Conservation (phyloP, 2,797 vertebrate genomes). For the Xenops minutus region DNA sequence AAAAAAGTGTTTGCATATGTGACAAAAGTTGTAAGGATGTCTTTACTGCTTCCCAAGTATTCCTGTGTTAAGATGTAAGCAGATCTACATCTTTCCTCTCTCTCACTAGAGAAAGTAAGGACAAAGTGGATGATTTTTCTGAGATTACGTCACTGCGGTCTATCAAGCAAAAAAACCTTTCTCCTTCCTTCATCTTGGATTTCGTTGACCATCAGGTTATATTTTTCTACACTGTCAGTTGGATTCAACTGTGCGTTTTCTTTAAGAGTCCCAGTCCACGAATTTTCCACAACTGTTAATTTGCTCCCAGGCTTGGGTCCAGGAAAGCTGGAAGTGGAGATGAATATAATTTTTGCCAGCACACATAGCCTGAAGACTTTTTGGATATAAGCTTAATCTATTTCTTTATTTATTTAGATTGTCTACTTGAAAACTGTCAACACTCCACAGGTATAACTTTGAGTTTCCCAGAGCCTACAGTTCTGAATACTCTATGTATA, state of each 20-base stretch:
- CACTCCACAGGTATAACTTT: background rate
- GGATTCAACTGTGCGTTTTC: background rate
- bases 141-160: background rate
- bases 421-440: background rate
- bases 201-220: background rate
- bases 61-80: background rate
- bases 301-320: background rate
- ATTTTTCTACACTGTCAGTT: background rate
- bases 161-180: background rate
- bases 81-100: background rate
- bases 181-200: background rate
- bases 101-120: background rate
- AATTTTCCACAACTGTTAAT: background rate
- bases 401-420: background rate
- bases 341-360: background rate
- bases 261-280: background rate
- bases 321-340: background rate
- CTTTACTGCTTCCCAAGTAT: background rate
- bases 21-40: background rate
- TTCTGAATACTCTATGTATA: background rate
- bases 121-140: background rate
- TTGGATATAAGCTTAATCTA: background rate
- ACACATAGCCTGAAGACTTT: background rate
- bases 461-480: background rate
- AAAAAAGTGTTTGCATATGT: accelerated